Evolutionary conservation across 1,140 invertebrate species (phyloP).

Genomic region (Euura saliciscinereae): DNA sequence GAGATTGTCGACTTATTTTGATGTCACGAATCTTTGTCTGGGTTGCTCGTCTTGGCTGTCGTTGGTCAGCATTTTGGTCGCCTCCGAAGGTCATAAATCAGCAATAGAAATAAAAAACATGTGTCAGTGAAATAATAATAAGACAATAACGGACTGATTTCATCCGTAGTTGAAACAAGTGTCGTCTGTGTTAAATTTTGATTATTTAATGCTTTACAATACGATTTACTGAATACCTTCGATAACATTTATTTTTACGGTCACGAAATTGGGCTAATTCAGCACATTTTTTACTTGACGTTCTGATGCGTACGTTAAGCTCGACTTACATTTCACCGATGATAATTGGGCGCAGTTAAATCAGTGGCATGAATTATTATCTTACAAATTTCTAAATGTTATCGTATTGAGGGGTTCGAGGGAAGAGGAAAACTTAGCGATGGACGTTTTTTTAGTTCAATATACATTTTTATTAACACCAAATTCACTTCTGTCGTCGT

Average conservation of each 20-base stretch:
- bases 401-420: too few species aligned
- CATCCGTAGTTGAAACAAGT: too few species aligned
- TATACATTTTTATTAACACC: too few species aligned
- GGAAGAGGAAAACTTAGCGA: too few species aligned
- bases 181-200: not conserved
- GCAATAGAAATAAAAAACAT: not conserved
- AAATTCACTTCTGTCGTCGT: not conserved
- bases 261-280: not conserved
- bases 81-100: slow-evolving; percentile 16
- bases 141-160: not conserved
- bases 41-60: slow-evolving; percentile 1
- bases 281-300: not conserved
- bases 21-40: not conserved
- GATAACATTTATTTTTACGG: not conserved
- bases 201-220: not conserved
- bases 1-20: slow-evolving; percentile 32
- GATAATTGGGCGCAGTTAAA: too few species aligned
- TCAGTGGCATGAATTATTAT: too few species aligned
- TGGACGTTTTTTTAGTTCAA: too few species aligned
- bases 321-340: not conserved
- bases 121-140: not conserved
- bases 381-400: too few species aligned
- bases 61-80: slow-evolving; percentile 20
- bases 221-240: not conserved
- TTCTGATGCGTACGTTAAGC: not conserved